Evolutionary conservation across 2,888 invertebrate genomes (phyloP).

Genomic region (Terebella lapidaria): DNA sequence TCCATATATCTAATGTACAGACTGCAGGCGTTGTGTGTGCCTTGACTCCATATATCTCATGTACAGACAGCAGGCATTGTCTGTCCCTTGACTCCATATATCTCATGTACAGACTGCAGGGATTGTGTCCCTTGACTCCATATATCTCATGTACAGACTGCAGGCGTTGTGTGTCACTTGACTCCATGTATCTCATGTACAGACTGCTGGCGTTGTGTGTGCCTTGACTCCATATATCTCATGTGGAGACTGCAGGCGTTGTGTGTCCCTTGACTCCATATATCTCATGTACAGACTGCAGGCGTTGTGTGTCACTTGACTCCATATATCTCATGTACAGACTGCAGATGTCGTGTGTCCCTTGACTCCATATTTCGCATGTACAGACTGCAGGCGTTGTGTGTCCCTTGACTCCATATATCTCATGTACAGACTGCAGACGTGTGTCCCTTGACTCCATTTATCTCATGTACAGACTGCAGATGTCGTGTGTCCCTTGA

Average conservation of each 20-base stretch:
- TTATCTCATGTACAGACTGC: constrained; percentile 51
- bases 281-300: constrained; percentile 50
- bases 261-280: constrained; percentile 54
- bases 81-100: constrained; percentile 54
- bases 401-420: constrained; percentile 54
- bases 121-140: constrained; percentile 40
- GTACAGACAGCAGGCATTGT: constrained; percentile 55
- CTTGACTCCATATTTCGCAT: no score
- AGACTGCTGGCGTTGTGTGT: constrained; percentile 56
- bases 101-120: constrained; percentile 53
- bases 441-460: constrained; percentile 54
- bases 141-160: constrained; percentile 51
- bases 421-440: constrained; percentile 53
- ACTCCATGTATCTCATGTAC: no score
- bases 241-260: constrained; percentile 54
- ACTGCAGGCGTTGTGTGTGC: constrained; percentile 56
- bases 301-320: constrained; percentile 55
- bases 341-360: constrained; percentile 56
- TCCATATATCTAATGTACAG: no score
- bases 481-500: constrained; percentile 55
- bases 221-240: no score
- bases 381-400: constrained; percentile 55
- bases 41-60: no score
- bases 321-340: constrained; percentile 34
- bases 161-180: constrained; percentile 55